Conservation (phyloP, 2,888 invertebrate species). For the Meta bourneti region DNA sequence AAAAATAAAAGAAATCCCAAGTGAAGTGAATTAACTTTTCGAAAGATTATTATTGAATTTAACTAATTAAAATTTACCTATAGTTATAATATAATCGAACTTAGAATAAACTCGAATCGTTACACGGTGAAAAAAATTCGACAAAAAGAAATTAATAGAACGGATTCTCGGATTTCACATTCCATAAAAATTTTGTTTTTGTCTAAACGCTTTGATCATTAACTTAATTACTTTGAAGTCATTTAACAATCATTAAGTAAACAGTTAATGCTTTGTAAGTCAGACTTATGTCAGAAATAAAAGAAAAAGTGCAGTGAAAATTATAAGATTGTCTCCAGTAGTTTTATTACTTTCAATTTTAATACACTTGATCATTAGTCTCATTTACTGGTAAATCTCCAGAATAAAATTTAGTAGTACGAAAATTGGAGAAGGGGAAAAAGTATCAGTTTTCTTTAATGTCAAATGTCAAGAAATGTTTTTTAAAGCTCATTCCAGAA, state of each 20-base stretch:
- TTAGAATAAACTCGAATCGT: too few relatives aligned
- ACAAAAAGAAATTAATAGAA: too few relatives aligned
- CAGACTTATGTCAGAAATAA: neutral
- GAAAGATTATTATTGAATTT: neutral
- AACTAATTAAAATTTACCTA: neutral
- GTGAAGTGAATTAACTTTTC: neutral
- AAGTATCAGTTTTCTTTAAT: neutral
- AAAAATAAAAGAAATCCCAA: neutral
- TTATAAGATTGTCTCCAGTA: neutral
- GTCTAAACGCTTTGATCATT: neutral
- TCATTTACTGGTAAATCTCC: neutral
- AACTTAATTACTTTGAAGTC: neutral
- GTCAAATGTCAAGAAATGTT: neutral
- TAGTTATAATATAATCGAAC: neutral
- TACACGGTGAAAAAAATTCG: too few relatives aligned
- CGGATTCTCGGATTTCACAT: neutral
- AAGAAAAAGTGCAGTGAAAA: neutral
- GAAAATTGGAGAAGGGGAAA: neutral
- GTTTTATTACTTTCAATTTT: neutral
- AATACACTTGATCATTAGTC: neutral
- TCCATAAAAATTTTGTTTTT: neutral
- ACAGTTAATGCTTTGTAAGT: neutral
- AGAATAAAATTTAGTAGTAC: neutral
- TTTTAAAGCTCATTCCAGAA: neutral
- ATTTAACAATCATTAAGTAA: constrained; percentile 1